Conservation (phyloP, 2,888 invertebrate genomes). For the Ochropacha duplaris region DNA sequence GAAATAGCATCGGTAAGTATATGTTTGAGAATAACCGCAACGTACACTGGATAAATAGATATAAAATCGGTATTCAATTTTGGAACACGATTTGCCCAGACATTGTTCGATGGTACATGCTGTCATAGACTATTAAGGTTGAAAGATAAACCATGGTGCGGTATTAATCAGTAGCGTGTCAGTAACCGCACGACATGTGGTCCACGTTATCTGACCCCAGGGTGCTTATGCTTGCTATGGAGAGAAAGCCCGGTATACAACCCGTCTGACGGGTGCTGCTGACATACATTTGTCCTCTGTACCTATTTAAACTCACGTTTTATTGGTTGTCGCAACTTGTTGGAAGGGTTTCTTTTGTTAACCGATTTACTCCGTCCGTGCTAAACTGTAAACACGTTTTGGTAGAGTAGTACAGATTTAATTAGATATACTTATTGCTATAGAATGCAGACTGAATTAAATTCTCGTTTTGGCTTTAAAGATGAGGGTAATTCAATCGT, state of each 20-base stretch:
- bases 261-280: constrained; percentile 66
- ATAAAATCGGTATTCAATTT: background rate
- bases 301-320: constrained; percentile 3
- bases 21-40: background rate
- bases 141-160: constrained; percentile 23
- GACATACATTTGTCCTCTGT: constrained; percentile 53
- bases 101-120: background rate
- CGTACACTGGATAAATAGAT: background rate
- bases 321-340: background rate
- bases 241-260: constrained; percentile 39
- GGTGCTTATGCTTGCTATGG: constrained; percentile 24
- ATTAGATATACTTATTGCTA: background rate
- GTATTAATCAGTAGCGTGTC: constrained; percentile 13
- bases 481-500: no score
- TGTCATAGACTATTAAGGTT: constrained; percentile 5
- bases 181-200: constrained; percentile 37
- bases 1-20: background rate
- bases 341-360: background rate
- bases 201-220: constrained; percentile 49
- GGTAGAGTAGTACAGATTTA: background rate
- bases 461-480: background rate
- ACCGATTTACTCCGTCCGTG: background rate
- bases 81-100: no score
- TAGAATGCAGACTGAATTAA: background rate
- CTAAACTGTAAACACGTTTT: background rate